Evolutionary conservation across 2,113 vertebrate species (phyloP).

Genomic region (Pseudonaja textilis): DNA sequence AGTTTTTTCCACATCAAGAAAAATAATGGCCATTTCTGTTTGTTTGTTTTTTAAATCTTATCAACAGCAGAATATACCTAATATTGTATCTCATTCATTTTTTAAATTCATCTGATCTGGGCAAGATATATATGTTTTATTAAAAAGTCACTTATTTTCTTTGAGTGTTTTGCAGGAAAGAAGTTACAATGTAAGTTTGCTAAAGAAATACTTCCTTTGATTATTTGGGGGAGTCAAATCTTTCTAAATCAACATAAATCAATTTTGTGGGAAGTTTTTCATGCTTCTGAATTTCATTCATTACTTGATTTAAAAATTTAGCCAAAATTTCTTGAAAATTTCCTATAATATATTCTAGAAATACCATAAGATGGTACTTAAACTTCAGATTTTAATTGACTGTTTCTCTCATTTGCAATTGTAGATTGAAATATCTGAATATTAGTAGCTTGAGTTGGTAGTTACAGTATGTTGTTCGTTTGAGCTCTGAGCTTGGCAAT

Average conservation of each 20-base stretch:
- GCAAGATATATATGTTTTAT: neutral
- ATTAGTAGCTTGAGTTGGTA: too few species aligned
- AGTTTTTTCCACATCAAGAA: neutral
- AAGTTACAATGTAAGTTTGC: neutral
- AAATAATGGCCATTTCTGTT: neutral
- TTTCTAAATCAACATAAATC: neutral
- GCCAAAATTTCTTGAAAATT: neutral
- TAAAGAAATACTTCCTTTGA: neutral
- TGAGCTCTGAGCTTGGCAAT: too few species aligned
- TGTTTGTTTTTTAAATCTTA: neutral
- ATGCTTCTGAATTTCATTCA: neutral
- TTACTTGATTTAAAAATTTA: neutral
- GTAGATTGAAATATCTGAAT: neutral
- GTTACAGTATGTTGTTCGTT: too few species aligned
- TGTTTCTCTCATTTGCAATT: neutral
- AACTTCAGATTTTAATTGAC: neutral
- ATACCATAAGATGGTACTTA: neutral
- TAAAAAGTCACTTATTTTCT: neutral
- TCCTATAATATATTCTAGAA: neutral
- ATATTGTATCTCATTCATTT: neutral
- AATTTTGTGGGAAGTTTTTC: neutral
- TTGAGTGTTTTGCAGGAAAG: neutral
- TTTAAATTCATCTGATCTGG: neutral
- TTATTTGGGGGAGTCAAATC: neutral
- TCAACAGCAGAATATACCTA: neutral